Conservation (phyloP, 1,140 invertebrate genomes). For the Babylonia areolata region DNA sequence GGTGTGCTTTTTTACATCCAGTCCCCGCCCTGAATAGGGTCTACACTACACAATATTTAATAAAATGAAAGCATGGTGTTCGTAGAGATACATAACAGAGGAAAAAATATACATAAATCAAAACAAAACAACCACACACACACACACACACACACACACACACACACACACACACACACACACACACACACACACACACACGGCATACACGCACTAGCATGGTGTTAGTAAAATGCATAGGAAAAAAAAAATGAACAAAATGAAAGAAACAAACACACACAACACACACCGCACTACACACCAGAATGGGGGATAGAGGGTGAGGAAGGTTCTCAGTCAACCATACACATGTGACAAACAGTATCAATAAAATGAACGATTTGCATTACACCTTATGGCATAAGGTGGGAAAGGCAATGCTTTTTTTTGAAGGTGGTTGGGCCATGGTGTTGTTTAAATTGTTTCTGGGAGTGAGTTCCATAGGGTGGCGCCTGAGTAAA, state of each 20-base stretch:
- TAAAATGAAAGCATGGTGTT: background rate
- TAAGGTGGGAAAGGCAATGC: too few relatives aligned
- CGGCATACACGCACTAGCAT: background rate
- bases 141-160: slow-evolving; percentile 25
- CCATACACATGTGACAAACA: background rate
- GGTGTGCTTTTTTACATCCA: background rate
- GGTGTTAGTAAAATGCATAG: background rate
- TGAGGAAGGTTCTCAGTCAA: background rate
- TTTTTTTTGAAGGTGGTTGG: too few relatives aligned
- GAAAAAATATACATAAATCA: background rate
- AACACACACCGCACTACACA: background rate
- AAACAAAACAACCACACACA: slow-evolving; percentile 1
- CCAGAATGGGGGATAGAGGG: too few relatives aligned
- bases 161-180: slow-evolving; percentile 25
- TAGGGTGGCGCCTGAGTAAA: too few relatives aligned
- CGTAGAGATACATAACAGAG: background rate
- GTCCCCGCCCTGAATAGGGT: background rate
- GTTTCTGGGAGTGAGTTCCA: too few relatives aligned
- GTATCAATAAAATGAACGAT: too few relatives aligned
- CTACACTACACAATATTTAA: background rate
- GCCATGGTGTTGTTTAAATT: too few relatives aligned
- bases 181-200: slow-evolving; percentile 13
- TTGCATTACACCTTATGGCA: too few relatives aligned
- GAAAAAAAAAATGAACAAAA: background rate
- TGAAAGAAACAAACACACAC: background rate